Percentiles rank a stretch among this genome's conserved stretches.
Evolutionary conservation across 2,888 invertebrate genomes (phyloP).

Genomic region (Melanotus villosus): DNA sequence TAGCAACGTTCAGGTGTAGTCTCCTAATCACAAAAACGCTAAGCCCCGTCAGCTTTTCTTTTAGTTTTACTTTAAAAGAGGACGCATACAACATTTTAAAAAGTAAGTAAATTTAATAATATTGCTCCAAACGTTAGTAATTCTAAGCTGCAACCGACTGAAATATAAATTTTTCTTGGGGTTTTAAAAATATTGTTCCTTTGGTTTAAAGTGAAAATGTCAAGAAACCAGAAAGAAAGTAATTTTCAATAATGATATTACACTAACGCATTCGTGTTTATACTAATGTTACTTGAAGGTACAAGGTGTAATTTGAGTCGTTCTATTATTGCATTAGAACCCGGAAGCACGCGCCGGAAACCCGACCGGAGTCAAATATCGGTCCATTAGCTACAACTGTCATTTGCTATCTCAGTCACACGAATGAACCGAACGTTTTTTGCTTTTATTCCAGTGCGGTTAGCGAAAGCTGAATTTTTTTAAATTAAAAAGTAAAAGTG

Average conservation of each 20-base stretch:
- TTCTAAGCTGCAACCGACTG: too few species aligned
- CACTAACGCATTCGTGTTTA: not conserved
- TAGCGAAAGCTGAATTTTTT: too few species aligned
- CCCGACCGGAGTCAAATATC: constrained; percentile 61
- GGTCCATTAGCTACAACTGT: constrained; percentile 58
- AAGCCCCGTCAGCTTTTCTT: too few species aligned
- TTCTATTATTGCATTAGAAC: constrained; percentile 51
- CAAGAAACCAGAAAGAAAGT: not conserved
- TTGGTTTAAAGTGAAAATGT: not conserved
- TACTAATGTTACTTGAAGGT: constrained; percentile 8
- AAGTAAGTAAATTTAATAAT: too few species aligned
- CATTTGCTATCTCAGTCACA: constrained; percentile 40
- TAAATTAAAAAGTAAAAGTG: too few species aligned
- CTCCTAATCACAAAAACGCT: too few species aligned
- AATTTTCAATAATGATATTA: not conserved
- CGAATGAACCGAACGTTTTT: constrained; percentile 10
- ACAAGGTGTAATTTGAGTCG: constrained; percentile 54
- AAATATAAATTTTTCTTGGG: too few species aligned
- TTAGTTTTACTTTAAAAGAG: too few species aligned
- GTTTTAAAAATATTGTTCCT: too few species aligned
- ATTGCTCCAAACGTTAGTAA: too few species aligned
- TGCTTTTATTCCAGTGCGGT: not conserved
- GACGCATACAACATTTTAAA: too few species aligned
- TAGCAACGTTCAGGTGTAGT: too few species aligned
- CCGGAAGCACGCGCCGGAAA: constrained; percentile 61